Base-by-base conservation (phyloP, 2,113 vertebrate species). In the Mystacornis crossleyi region DNA sequence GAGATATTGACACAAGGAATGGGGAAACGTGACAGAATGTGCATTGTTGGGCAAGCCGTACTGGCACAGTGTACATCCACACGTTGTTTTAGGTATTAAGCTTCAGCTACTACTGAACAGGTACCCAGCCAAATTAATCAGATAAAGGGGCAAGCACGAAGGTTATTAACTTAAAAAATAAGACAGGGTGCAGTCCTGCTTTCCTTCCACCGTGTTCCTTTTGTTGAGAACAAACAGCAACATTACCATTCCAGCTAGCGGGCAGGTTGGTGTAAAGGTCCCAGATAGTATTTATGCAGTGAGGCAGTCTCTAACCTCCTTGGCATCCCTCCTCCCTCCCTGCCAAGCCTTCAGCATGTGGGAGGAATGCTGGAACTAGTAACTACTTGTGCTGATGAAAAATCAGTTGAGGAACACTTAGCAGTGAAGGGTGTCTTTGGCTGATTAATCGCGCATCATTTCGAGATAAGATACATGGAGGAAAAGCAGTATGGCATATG, bases 331-430 rank as follows among this genome's bases (percentile, higher is more conserved):
- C 48, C 72, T 89, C 60, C 50, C 61, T 47, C 43, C 25, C 16
- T 3, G 0, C 24, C n/a, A 29, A 80, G 29, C 29, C 83, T 92
- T 29, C 48, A 83, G 96, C 91, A 69, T 91, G 96, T 98, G 95
- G 97, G 97, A 97, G 97, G 96, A 97, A 84, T 89, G 90, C 93
- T 95, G 77, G 95, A 96, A 97, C 97, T 94, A 97, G 97, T 96
- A 97, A 97, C 96, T 97, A 82, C 98, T 98, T 98, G 97, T 95
- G 95, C 95, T 94, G 91, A 82, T 81, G 91, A 96, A 96, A 96
- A 91, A 95, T 96, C 92, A 97, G 96, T 96, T 95, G 93, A 97
- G 90, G 94, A 96, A 90, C 90, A 60, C 96, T 95, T 94, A 95
- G 91, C 92, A 82, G 45, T 92, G 97, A 96, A 97, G 90, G 87